Conservation (phyloP, 2,797 vertebrate species). For the Liparis tanakae region DNA sequence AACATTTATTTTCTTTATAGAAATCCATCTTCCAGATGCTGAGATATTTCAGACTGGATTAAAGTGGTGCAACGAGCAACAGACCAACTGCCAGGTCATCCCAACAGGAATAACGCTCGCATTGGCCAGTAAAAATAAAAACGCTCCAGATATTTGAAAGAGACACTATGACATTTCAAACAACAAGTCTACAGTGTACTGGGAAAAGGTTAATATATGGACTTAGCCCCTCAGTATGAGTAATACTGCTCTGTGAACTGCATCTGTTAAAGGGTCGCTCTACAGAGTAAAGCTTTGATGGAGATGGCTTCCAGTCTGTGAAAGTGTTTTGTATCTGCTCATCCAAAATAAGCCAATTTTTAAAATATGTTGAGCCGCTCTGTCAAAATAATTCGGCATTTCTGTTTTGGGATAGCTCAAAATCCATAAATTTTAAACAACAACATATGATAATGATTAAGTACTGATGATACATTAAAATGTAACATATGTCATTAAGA, state of each 20-base stretch:
- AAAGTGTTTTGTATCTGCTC: neutral
- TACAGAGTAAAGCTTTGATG: neutral
- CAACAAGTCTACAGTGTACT: neutral
- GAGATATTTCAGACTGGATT: neutral
- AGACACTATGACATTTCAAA: conserved; percentile 22
- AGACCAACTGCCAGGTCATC: neutral
- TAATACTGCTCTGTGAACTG: neutral
- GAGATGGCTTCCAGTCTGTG: neutral
- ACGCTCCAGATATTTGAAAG: neutral
- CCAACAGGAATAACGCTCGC: neutral
- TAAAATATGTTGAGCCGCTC: neutral
- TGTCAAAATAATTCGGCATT: neutral
- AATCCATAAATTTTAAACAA: neutral
- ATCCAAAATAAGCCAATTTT: neutral
- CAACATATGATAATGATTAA: neutral
- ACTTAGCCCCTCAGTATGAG: neutral
- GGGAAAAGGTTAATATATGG: conserved; percentile 28
- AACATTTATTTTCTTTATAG: neutral
- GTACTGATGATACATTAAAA: conserved; percentile 2
- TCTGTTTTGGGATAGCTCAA: neutral
- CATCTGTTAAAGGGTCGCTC: neutral
- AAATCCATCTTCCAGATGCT: neutral
- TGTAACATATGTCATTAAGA: conserved; percentile 6
- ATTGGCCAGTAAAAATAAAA: neutral
- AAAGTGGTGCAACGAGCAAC: neutral